Conservation (phyloP, 2,797 vertebrate species). For the Darevskia nairensis region DNA sequence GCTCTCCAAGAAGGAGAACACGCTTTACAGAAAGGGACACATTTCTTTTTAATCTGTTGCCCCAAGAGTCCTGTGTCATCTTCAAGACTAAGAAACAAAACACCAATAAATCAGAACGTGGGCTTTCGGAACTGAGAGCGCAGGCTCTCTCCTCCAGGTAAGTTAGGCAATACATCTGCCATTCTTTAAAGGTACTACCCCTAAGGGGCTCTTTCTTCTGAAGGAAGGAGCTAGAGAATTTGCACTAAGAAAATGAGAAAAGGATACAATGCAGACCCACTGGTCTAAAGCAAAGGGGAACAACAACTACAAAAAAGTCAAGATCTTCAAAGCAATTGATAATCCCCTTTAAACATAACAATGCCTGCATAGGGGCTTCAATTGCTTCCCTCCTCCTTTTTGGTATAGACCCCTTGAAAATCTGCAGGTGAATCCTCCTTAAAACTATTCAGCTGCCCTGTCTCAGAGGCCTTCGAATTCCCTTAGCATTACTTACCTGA, state of each 20-base stretch:
- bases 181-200: background rate
- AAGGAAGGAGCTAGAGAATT: background rate
- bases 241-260: background rate
- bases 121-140: too few species aligned
- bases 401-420: conserved; percentile 51
- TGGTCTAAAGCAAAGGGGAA: background rate
- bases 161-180: background rate
- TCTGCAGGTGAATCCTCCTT: conserved; percentile 76
- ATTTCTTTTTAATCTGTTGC: background rate
- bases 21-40: background rate
- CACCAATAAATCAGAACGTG: too few species aligned
- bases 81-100: background rate
- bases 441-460: conserved; percentile 66
- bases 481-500: conserved; percentile 77
- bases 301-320: conserved; percentile 52
- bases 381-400: conserved; percentile 60
- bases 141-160: background rate
- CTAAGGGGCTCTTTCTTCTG: background rate
- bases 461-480: conserved; percentile 76
- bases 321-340: conserved; percentile 58
- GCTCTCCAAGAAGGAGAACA: too few species aligned
- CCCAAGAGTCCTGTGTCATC: background rate
- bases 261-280: background rate
- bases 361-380: conserved; percentile 58
- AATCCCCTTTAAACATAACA: conserved; percentile 68